Conservation (phyloP, 2,797 vertebrate genomes). For the Falco biarmicus region DNA sequence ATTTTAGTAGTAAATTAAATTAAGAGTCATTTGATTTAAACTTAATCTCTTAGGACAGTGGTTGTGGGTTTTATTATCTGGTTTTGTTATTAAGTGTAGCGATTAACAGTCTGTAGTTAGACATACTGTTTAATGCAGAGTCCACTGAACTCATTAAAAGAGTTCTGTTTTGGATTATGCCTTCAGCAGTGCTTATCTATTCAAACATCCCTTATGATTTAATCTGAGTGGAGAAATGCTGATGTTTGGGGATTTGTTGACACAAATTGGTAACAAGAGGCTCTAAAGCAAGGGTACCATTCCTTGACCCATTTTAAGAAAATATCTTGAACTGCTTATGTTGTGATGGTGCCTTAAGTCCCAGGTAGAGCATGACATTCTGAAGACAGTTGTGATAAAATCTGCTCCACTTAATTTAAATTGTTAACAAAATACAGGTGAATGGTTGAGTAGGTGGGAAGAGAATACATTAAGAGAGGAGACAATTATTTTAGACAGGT, state of each 20-base stretch:
- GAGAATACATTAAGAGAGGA: not conserved
- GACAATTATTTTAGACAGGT: not conserved
- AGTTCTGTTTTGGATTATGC: slow-evolving; percentile 59
- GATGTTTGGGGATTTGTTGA: slow-evolving; percentile 4
- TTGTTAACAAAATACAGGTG: not conserved
- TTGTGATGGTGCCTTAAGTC: not conserved
- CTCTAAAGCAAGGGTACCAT: not conserved
- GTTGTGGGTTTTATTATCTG: slow-evolving; percentile 17
- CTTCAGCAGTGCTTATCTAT: slow-evolving; percentile 31
- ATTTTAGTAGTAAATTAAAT: not conserved
- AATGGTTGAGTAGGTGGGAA: not conserved
- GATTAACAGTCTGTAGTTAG: slow-evolving; percentile 30
- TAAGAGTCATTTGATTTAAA: slow-evolving; percentile 14
- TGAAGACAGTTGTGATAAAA: not conserved
- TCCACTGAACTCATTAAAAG: slow-evolving; percentile 38
- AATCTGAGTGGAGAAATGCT: slow-evolving; percentile 16
- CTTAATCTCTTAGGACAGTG: not conserved
- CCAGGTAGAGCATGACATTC: not conserved
- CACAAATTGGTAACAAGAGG: not conserved
- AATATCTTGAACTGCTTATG: not conserved
- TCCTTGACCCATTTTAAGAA: not conserved
- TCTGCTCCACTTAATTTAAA: not conserved
- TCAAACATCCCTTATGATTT: not conserved
- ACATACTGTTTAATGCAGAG: not conserved
- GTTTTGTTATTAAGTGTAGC: not conserved